Base-by-base conservation (phyloP, 1,140 invertebrate species). In the Diabrotica virgifera region DNA sequence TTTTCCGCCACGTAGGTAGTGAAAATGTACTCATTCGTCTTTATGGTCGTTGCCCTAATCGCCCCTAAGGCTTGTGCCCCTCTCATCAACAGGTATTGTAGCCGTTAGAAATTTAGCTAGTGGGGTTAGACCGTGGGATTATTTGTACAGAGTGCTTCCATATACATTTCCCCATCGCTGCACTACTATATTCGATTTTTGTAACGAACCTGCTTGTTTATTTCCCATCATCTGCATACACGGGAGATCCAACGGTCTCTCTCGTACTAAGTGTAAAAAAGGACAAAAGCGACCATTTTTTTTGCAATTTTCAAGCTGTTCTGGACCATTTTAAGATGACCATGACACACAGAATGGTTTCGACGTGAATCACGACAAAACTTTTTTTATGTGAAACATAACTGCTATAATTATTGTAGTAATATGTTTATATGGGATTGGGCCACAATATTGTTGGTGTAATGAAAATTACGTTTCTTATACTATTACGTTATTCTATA, bases 51-150 rank as follows among this genome's bases (percentile, higher is more conserved):
- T 14, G 9, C 13, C 37, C 58, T 50, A 5, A 59, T 59, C 58
- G 11, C 37, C 58, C 58, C 58, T 59, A 59, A 5, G 46, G 38
- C 40, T 50, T 59, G 37, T 59, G 58, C 58, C 58, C 58, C 58
- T 50, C 55, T 57, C 58, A 35, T 50, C 58, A 59, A 59, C 58
- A 59, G 58, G 58, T 59, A 59, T 51, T 46, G 58, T 59, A 37
- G 36, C 40, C 58, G 58, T 59, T 59, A 59, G 12, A 59, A 10
- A 46, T 46, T 46, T 46, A 5, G 8, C 55, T 36, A 36, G 36
- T 37, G 11, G 55, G 46, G 58, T 36, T 59, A 59, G 58, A 59
- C 58, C 58, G 58, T 59, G 58, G 58, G 58, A 59, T 50, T 59
- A 50, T 59, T 59, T 51, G n/a, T 5, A 51, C 37, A 51, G 13